Evolutionary conservation across 1,140 invertebrate species (phyloP), one percentile per base, ranked within the genome.

Genomic region (Galleria mellonella): DNA sequence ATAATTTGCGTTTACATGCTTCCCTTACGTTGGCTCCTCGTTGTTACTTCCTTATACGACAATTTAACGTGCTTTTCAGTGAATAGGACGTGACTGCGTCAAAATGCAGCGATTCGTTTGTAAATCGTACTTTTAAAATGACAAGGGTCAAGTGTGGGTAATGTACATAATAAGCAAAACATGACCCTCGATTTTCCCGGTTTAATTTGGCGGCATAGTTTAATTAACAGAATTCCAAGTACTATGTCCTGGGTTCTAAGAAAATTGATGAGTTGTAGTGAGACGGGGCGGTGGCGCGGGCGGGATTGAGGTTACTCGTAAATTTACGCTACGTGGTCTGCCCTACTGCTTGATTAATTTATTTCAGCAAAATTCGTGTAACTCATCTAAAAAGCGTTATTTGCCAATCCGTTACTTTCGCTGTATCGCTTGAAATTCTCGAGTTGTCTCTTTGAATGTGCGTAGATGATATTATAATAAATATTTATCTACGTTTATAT

Each of bases 221-320:
- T 79, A 81, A 81, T 79, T 83, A 79, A 75, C 74, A 72, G 71
- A 62, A 76, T 69, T 74, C 68, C 64, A 61, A 76, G 72, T 69
- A 59, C 55, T 68, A 56, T 72, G 73, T 76, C 74, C 64, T 72
- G 62, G 70, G 73, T 76, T 72, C 64, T 72, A 60, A 62, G 64
- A 62, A 72, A 81, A 83, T 83, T 79, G 75, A 79, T 83, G 78
- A 78, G 65, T 68, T 67, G 72, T 76, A 62, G 63, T 62, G 57
- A 35, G 53, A 45, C 6, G 44, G 28, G 8, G 32, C 13, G 39
- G 42, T 10, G 36, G 50, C 23, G 33, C 32, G 37, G 40, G 59
- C 51, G 35, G 53, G 47, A 27, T 45, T 42, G 46, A 50, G 56
- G 62, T 57, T 65, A 58, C 63, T 69, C 64, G 72, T 73, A 76